Evolutionary conservation across 2,797 vertebrate species (phyloP).

Genomic region (Dicrostonyx torquatus): DNA sequence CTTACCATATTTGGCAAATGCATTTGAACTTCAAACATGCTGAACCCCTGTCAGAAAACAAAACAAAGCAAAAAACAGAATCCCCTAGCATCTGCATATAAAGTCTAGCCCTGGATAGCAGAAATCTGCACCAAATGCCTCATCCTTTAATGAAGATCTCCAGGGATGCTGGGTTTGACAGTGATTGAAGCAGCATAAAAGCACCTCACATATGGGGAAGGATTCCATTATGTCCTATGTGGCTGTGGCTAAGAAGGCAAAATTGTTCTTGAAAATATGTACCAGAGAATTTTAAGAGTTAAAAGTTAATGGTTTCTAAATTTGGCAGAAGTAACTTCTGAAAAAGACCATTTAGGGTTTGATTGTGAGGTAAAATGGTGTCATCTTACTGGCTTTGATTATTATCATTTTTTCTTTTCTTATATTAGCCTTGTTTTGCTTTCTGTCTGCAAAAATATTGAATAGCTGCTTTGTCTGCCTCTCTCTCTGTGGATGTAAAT

Average conservation of each 20-base stretch:
- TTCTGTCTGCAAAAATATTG: background rate
- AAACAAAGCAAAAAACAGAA: background rate
- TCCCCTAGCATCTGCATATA: background rate
- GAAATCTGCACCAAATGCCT: background rate
- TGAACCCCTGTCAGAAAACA: background rate
- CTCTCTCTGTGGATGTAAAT: background rate
- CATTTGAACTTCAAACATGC: background rate
- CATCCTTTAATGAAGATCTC: background rate
- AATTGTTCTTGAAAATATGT: background rate
- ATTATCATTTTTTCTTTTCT: background rate
- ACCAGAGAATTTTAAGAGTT: background rate
- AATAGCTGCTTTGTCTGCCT: background rate
- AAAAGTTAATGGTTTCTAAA: background rate
- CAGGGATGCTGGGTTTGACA: background rate
- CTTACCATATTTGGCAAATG: slow-evolving; percentile 56
- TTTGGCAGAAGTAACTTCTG: background rate
- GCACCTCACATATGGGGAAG: background rate
- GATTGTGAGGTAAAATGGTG: background rate
- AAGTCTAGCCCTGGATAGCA: background rate
- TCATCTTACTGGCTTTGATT: background rate
- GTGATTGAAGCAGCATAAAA: background rate
- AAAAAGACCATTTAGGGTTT: background rate
- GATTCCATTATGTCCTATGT: background rate
- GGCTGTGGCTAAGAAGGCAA: background rate
- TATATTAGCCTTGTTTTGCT: background rate